A percentile compares a stretch with the other conserved stretches of the same genome.
Evolutionary conservation across 2,888 invertebrate genomes (phyloP).

Genomic region (Euplagia quadripunctaria): DNA sequence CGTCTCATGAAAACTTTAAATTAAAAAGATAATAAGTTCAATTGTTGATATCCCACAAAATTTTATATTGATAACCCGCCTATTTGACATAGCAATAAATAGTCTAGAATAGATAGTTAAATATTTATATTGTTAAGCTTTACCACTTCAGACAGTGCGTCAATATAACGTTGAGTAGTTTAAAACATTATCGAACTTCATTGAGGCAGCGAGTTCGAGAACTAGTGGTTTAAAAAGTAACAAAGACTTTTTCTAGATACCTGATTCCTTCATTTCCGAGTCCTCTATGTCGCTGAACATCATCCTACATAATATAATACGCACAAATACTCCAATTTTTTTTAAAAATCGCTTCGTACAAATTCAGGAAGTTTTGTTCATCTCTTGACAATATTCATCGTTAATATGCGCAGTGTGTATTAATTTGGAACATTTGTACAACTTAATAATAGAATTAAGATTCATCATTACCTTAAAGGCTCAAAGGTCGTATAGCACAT

Average conservation of each 20-base stretch:
- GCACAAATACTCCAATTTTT: slow-evolving; percentile 63
- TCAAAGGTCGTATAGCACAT: background rate
- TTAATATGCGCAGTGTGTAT: slow-evolving; percentile 10
- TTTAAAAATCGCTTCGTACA: slow-evolving; percentile 36
- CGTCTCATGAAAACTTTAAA: slow-evolving; percentile 47
- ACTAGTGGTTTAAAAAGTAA: background rate
- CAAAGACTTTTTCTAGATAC: slow-evolving; percentile 11
- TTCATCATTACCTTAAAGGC: background rate
- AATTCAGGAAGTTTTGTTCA: slow-evolving; percentile 23
- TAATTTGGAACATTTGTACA: slow-evolving; percentile 32
- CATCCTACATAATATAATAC: slow-evolving; percentile 59
- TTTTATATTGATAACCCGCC: slow-evolving; percentile 84
- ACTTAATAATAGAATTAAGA: background rate
- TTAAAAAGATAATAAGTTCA: slow-evolving; percentile 63
- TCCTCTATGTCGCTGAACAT: slow-evolving; percentile 18
- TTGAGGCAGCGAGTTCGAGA: background rate
- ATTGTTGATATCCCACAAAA: slow-evolving; percentile 74
- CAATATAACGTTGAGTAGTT: slow-evolving; percentile 61
- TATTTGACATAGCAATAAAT: slow-evolving; percentile 87
- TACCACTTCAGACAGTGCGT: slow-evolving; percentile 66
- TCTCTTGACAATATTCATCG: slow-evolving; percentile 15
- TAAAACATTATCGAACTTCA: slow-evolving; percentile 22
- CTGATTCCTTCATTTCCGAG: slow-evolving; percentile 12
- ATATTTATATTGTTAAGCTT: slow-evolving; percentile 77
- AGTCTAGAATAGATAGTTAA: slow-evolving; percentile 83